Percentiles rank a stretch among this genome's conserved stretches.
Conservation (phyloP, 2,888 invertebrate species). For the Drosophila algonquin region DNA sequence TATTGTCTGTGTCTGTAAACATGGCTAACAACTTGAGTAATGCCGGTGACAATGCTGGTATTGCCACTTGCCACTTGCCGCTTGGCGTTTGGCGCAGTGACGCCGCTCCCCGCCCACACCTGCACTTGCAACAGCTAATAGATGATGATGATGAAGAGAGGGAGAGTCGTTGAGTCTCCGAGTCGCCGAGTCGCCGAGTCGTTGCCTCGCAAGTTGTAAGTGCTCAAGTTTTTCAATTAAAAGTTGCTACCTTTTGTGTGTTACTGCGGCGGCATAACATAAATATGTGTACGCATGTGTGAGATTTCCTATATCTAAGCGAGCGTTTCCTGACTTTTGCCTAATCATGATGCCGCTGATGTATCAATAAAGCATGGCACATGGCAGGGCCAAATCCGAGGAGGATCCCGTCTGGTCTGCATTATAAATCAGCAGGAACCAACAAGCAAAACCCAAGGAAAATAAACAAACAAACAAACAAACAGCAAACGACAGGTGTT, state of each 20-base stretch:
- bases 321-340: conserved; percentile 41
- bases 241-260: conserved; percentile 77
- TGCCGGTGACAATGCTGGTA: conserved; percentile 70
- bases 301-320: conserved; percentile 19
- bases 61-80: conserved; percentile 39
- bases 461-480: conserved; percentile 31
- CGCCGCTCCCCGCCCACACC: conserved; percentile 18
- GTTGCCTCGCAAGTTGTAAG: conserved; percentile 68
- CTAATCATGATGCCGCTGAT: conserved; percentile 54
- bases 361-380: conserved; percentile 72
- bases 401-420: conserved; percentile 41
- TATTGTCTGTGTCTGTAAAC: conserved; percentile 79
- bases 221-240: conserved; percentile 79
- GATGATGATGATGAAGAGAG: background rate
- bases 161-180: background rate
- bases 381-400: conserved; percentile 41
- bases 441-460: conserved; percentile 14
- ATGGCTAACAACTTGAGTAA: conserved; percentile 79
- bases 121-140: conserved; percentile 29
- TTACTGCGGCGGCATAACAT: conserved; percentile 71
- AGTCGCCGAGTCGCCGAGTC: background rate
- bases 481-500: conserved; percentile 67
- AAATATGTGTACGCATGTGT: conserved; percentile 68
- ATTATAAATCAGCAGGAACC: conserved; percentile 50
- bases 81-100: background rate